Evolutionary conservation across 1,140 invertebrate species (phyloP), one percentile per base, ranked within the genome.

Genomic region (Brachystomella parvula): DNA sequence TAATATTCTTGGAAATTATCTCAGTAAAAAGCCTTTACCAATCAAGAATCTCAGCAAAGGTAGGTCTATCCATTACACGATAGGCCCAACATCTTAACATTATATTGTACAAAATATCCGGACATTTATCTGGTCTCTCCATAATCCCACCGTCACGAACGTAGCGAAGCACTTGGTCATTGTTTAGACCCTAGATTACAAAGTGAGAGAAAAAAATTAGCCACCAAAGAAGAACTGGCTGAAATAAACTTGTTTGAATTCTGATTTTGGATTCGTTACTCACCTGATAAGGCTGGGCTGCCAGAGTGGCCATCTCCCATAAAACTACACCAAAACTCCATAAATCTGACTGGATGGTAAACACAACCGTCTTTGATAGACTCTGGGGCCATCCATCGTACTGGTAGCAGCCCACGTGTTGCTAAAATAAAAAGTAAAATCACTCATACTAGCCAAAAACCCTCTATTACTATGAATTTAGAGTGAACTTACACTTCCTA

Each of bases 61-160:
- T 85, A 21, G 94, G 94, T 58, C 94, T 79, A 26, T 80, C 79
- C 29, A 81, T 80, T 3, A 88, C 83, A 73, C 88, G 85, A 75
- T 88, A 87, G 71, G 85, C 83, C 94, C 94, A 98, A 75, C 92
- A 96, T 47, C 82, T 79, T 64, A 86, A 82, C 95, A 98, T 98
- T 33, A 97, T 77, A 61, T 86, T 80, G 77, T 92, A 94, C 73
- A 98, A 79, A 73, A 87, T 84, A 67, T 94, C 89, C 0, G 94
- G 93, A 81, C 95, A 98, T 75, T 94, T 90, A 76, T 93, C 90
- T 0, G 95, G 95, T 60, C 86, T 83, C 75, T 93, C 89, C 92
- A 98, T 94, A 26, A 93, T 85, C 30, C 89, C 89, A 12, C 92
- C 90, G 67, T 91, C 88, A 62, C 90, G 89, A 47, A 98, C 93